Base-by-base conservation (phyloP, 2,888 invertebrate genomes). In the Morpho deidamia region DNA sequence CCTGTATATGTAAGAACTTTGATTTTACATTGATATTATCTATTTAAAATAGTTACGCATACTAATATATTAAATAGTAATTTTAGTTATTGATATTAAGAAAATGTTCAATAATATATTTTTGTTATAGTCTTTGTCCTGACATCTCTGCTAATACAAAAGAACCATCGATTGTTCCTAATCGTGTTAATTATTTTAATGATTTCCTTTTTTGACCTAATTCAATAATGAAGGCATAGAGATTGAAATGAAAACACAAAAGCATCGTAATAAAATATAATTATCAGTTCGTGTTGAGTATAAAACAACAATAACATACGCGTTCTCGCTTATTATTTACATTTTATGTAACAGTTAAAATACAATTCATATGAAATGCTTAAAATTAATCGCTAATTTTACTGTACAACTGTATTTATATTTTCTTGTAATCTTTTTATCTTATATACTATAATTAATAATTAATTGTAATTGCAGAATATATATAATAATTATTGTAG, bases 231-330 rank as follows among this genome's bases (percentile, higher is more conserved):
- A 5, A 23, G 23, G 23, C 23, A 23, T 23, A 23, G 23, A 23
- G 23, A 23, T 11, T 38, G 32, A 10, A 40, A 53, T 37, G 32
- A 44, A 32, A 63, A 64, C 60, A 61, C 50, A 69, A 72, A 73
- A 63, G 60, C 64, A 66, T 68, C 69, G 71, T 81, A 77, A 77
- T 82, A 83, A 84, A 83, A 83, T 83, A 83, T 87, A 84, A 83
- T 83, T 78, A 82, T 88, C 88, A 87, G 87, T 88, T 87, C 87
- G 72, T 79, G 80, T 85, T 88, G 87, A 88, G 88, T 88, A 88
- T 88, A 82, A 85, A 83, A 84, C 80, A 86, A 84, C 77, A 74
- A 76, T 77, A 78, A 80, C 66, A 71, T 71, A 72, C 73, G 70
- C 68, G 70, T 72, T 67, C 66, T 69, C 48, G 45, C 47, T 51